Evolutionary conservation across 2,113 vertebrate species (phyloP), one percentile per base, ranked within the genome.

Genomic region (Colaptes auratus): DNA sequence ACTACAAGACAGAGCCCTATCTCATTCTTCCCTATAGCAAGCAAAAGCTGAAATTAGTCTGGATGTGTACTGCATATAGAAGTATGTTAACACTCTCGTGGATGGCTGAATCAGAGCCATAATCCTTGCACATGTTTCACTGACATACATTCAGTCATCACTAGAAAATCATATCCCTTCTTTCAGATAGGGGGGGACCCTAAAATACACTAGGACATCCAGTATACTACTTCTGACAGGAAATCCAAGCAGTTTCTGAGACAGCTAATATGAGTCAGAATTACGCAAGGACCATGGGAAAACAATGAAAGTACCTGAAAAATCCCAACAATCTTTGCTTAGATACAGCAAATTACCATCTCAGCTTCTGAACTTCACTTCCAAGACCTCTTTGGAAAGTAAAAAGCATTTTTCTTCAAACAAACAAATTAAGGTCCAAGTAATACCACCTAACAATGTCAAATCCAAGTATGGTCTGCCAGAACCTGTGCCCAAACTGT

Each of bases 401-500:
- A 85, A 79, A 23, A 74, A 6, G 25, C 58, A 33, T 56, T 82
- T 93, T 95, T 70, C 55, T 87, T 82, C 24, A 90, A 82, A 56
- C 39, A 80, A 94, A 50, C 61, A 64, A 55, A 76, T 7, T 12
- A 50, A 75, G n/a, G 46, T 74, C 69, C 77, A 60, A 60, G 55
- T 85, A 74, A 56, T 14, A 89, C 44, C 89, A 91, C 21, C 66
- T 63, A 76, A 87, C 86, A 92, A 82, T 70, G 81, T 92, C 81
- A 94, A 91, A 93, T 36, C 46, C 33, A 77, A 61, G 35, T 64
- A 92, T 33, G 17, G 53, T 74, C 72, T 91, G 87, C 75, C 89
- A 95, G 78, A 91, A 80, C 36, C 75, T 52, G 64, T 96, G 85
- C 71, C 85, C 72, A 88, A 74, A 82, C 35, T 63, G 58, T 77